phyloP scores from a whole-genome alignment of 2,797 vertebrate species.

The Poecilia picta region DNA sequence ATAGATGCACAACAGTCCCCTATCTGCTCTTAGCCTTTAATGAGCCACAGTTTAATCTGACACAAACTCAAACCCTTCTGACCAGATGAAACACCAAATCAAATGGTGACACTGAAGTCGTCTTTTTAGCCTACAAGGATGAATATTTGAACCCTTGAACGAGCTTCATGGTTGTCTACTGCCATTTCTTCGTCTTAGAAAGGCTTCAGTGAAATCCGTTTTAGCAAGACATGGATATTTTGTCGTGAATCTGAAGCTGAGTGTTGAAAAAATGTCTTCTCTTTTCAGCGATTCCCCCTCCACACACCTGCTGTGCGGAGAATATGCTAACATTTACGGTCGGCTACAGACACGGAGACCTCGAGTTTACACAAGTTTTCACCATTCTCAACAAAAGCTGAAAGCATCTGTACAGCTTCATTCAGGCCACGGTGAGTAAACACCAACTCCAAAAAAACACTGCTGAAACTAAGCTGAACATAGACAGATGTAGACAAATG shows the following conservation, averaged over 20 bases:
- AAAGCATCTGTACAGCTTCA: slow-evolving; percentile 17
- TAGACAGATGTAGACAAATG: slow-evolving; percentile 12
- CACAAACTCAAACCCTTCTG: slow-evolving; percentile 29
- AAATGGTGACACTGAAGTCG: slow-evolving; percentile 37
- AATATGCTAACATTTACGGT: not conserved
- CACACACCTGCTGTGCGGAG: slow-evolving; percentile 29
- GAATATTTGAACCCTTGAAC: slow-evolving; percentile 30
- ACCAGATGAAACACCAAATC: slow-evolving; percentile 37
- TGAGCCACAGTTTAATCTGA: slow-evolving; percentile 36
- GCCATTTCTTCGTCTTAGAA: slow-evolving; percentile 38
- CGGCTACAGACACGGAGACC: not conserved
- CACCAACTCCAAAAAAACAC: not conserved
- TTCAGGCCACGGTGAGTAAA: slow-evolving; percentile 7
- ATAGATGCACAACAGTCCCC: slow-evolving; percentile 22
- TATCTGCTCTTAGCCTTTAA: slow-evolving; percentile 17
- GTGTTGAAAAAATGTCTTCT: slow-evolving; percentile 14
- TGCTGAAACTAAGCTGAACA: slow-evolving; percentile 6
- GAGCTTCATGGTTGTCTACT: slow-evolving; percentile 34
- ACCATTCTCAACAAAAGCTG: not conserved
- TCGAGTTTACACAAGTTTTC: slow-evolving; percentile 4
- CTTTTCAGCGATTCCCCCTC: slow-evolving; percentile 8
- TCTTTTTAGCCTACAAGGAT: slow-evolving; percentile 34
- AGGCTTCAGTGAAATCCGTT: slow-evolving; percentile 34
- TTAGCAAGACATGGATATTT: slow-evolving; percentile 40
- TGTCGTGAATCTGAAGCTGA: slow-evolving; percentile 23